A percentile compares a stretch with the other conserved stretches of the same genome.
phyloP scores from a whole-genome alignment of 1,140 invertebrate species.

The Apis dorsata region DNA sequence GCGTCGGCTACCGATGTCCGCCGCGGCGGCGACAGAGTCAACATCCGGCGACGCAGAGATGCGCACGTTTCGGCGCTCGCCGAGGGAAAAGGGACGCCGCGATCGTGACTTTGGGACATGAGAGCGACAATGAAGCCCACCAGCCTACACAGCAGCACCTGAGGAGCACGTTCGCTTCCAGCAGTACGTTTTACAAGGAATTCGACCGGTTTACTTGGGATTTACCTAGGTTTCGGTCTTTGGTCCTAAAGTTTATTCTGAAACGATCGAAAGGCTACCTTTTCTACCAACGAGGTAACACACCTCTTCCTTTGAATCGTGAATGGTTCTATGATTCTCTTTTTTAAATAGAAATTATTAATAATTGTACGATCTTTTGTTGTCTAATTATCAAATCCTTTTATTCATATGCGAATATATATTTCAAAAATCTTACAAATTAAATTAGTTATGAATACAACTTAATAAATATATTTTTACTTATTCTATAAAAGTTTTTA shows the following conservation, averaged over 20 bases:
- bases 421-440: neutral
- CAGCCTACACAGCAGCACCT: conserved; percentile 48
- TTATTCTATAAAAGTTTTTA: conserved; percentile 1
- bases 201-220: conserved; percentile 48
- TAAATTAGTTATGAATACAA: neutral
- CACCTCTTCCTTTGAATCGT: conserved; percentile 39
- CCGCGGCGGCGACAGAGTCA: conserved; percentile 63
- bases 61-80: conserved; percentile 64
- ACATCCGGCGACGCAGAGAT: conserved; percentile 70
- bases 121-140: conserved; percentile 63
- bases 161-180: conserved; percentile 55
- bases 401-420: neutral
- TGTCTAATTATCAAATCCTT: neutral
- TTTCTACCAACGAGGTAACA: conserved; percentile 48
- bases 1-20: conserved; percentile 45
- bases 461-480: conserved; percentile 8
- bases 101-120: conserved; percentile 62
- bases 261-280: conserved; percentile 33
- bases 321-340: conserved; percentile 23
- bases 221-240: conserved; percentile 25
- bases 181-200: conserved; percentile 40
- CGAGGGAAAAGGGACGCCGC: conserved; percentile 60
- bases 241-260: conserved; percentile 7
- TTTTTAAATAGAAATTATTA: conserved; percentile 27
- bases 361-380: neutral